Evolutionary conservation across 2,113 vertebrate genomes (phyloP).

Genomic region (Microcebus lehilahytsara): DNA sequence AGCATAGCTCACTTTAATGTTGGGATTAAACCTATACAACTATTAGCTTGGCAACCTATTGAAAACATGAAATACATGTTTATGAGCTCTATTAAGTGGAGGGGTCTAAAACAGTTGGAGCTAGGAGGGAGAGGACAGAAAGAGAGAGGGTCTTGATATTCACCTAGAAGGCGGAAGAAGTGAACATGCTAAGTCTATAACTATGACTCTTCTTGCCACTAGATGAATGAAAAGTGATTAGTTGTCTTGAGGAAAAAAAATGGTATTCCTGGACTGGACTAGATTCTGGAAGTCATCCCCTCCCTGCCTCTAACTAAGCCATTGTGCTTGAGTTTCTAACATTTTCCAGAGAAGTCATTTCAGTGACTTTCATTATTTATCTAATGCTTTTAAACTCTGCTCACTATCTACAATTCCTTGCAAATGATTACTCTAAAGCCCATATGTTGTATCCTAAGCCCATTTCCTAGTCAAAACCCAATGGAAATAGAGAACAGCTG

Average conservation of each 20-base stretch:
- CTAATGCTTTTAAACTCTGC: slow-evolving; percentile 22
- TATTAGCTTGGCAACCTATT: background rate
- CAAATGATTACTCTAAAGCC: slow-evolving; percentile 15
- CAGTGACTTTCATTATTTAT: slow-evolving; percentile 17
- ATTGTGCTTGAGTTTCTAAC: background rate
- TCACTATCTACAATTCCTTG: slow-evolving; percentile 39
- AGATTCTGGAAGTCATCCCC: background rate
- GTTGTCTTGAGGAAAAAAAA: background rate
- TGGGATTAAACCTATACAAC: background rate
- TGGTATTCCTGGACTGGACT: background rate
- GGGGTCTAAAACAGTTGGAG: background rate
- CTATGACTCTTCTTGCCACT: background rate
- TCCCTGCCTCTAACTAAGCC: background rate
- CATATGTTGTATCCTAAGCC: background rate
- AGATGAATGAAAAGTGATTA: background rate
- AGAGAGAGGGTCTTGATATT: background rate
- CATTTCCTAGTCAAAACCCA: slow-evolving; percentile 16
- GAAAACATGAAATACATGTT: background rate
- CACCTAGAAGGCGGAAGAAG: background rate
- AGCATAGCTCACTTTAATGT: background rate
- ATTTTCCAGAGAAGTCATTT: slow-evolving; percentile 52
- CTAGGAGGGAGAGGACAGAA: background rate
- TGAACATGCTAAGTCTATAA: background rate
- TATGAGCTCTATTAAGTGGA: background rate
- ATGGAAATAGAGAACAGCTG: background rate